phyloP scores from a whole-genome alignment of 2,797 vertebrate species.

The Squalus acanthias region DNA sequence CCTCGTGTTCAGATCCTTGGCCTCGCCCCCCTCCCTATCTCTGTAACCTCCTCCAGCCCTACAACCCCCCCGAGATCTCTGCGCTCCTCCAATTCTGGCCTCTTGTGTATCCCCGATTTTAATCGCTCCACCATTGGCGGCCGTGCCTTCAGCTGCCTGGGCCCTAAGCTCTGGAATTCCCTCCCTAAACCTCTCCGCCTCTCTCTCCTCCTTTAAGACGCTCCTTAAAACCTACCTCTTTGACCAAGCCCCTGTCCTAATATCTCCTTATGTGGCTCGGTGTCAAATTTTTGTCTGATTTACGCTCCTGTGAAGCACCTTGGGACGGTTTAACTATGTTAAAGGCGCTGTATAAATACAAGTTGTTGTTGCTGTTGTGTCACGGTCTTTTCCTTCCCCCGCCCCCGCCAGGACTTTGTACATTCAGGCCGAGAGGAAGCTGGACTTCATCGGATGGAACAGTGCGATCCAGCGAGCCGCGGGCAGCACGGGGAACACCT shows the following conservation, averaged over 20 bases:
- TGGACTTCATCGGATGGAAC: constrained; percentile 83
- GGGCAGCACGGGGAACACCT: constrained; percentile 71
- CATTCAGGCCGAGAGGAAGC: constrained; percentile 78
- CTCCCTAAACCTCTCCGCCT: background rate
- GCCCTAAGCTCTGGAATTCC: no score
- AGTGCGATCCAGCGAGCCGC: constrained; percentile 77
- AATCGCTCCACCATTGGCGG: no score
- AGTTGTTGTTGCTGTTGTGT: background rate
- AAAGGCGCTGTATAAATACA: background rate
- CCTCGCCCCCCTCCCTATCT: no score
- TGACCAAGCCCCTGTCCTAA: no score
- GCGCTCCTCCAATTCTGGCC: background rate
- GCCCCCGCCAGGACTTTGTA: constrained; percentile 72
- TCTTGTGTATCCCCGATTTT: background rate
- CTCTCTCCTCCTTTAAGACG: no score
- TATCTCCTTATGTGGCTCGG: no score
- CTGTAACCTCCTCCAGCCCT: background rate
- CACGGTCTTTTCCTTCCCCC: no score
- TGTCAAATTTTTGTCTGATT: no score
- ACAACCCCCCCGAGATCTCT: background rate
- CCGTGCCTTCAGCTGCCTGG: no score
- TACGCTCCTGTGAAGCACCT: no score
- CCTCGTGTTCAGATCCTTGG: no score
- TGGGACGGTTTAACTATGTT: background rate
- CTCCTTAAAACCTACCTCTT: no score